These are phyloP conservation scores for Ephialtes manifestator DNA, from an alignment of 2,888 invertebrate species.

Conservation along the genomic window DNA sequence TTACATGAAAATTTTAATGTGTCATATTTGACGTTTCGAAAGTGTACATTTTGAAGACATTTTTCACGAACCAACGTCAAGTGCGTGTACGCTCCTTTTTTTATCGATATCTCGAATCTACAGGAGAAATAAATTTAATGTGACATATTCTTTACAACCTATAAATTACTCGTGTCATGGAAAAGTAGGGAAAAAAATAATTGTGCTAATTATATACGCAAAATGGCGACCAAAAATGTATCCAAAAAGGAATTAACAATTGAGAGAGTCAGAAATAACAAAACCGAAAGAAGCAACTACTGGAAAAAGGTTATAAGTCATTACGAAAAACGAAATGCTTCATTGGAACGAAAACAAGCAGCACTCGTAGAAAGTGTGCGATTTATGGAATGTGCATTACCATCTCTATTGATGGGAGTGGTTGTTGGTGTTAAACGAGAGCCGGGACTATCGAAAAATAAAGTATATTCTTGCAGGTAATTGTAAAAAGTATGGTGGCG, in stretches of 20 bases:
- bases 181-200: neutral
- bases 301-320: constrained; percentile 76
- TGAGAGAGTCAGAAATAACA: constrained; percentile 9
- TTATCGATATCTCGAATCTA: constrained; percentile 3
- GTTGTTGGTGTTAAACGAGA: constrained; percentile 66
- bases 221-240: constrained; percentile 14
- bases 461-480: constrained; percentile 5
- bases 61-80: neutral
- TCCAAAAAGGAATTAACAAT: neutral
- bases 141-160: neutral
- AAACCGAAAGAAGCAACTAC: constrained; percentile 70
- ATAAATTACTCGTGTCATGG: constrained; percentile 8
- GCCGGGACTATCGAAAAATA: constrained; percentile 12
- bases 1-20: constrained; percentile 3
- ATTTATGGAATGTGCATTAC: constrained; percentile 79
- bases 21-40: neutral
- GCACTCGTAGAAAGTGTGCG: constrained; percentile 76
- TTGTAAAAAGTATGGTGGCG: neutral
- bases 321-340: constrained; percentile 78
- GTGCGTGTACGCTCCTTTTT: neutral
- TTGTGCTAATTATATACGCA: neutral
- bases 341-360: constrained; percentile 75
- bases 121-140: neutral
- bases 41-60: neutral
- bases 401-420: constrained; percentile 76